Percentiles rank a stretch among this genome's conserved stretches.
phyloP scores from a whole-genome alignment of 2,888 invertebrate genomes.

The Caenorhabditis panamensis region DNA sequence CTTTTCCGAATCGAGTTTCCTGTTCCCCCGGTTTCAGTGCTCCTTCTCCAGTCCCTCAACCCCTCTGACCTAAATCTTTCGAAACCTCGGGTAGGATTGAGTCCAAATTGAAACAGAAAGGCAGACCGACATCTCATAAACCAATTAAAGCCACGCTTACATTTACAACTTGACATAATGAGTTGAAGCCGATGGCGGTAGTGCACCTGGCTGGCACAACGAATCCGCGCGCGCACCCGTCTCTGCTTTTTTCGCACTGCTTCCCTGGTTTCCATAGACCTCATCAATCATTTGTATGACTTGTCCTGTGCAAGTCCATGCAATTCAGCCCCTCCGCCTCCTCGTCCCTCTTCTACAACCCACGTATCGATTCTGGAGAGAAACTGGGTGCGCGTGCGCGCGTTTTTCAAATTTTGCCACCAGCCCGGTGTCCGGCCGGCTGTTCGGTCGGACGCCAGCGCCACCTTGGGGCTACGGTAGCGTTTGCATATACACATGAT shows the following conservation, averaged over 20 bases:
- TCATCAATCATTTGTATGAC: conserved; percentile 64
- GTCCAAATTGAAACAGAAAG: neutral
- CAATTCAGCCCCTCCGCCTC: conserved; percentile 25
- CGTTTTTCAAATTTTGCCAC: conserved; percentile 42
- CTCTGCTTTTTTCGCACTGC: conserved; percentile 11
- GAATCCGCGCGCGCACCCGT: conserved; percentile 2
- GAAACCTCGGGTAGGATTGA: too few species aligned
- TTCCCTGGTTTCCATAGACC: conserved; percentile 53
- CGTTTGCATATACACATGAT: conserved; percentile 10
- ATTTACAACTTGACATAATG: conserved; percentile 55
- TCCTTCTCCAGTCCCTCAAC: neutral
- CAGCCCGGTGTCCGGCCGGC: conserved; percentile 14
- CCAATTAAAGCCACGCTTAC: conserved; percentile 36
- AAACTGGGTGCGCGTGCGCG: conserved; percentile 9
- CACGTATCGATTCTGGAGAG: conserved; percentile 32
- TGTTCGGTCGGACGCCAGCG: conserved; percentile 4
- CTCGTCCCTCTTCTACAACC: neutral
- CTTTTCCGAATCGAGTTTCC: neutral
- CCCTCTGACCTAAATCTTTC: too few species aligned
- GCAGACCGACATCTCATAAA: conserved; percentile 31
- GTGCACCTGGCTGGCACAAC: conserved; percentile 39
- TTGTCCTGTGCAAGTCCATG: conserved; percentile 54
- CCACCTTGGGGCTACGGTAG: conserved; percentile 40
- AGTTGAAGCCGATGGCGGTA: conserved; percentile 26
- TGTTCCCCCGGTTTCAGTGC: neutral